phyloP scores from a whole-genome alignment of 2,797 vertebrate species.

The Trachops cirrhosus region DNA sequence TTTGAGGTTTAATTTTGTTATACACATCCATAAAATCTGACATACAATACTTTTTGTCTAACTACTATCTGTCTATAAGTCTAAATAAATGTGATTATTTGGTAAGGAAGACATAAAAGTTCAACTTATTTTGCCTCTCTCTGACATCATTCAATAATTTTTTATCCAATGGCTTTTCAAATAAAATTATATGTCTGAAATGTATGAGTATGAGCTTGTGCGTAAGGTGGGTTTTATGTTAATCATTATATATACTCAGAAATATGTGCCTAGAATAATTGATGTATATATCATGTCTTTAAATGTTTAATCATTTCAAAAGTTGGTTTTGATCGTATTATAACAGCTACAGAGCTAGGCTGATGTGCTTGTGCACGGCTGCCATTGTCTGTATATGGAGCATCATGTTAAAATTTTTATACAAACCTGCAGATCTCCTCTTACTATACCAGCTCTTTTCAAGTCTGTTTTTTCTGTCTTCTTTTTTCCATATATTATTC shows the following conservation, averaged over 20 bases:
- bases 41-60: neutral
- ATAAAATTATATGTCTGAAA: neutral
- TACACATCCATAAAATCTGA: neutral
- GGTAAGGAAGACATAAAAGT: neutral
- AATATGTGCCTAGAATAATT: neutral
- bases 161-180: neutral
- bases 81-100: neutral
- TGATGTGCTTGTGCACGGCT: neutral
- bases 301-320: neutral
- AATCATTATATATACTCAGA: neutral
- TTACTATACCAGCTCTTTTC: neutral
- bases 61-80: neutral
- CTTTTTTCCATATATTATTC: neutral
- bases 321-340: neutral
- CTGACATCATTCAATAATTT: neutral
- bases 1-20: neutral
- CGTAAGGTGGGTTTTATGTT: neutral
- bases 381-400: neutral
- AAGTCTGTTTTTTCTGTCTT: neutral
- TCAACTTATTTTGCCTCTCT: neutral
- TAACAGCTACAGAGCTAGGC: neutral
- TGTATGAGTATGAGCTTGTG: neutral
- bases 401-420: neutral
- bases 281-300: neutral
- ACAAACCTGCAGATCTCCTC: neutral